Evolutionary conservation across 2,888 invertebrate species (phyloP).

Genomic region (Venustoraphidia nigricollis): DNA sequence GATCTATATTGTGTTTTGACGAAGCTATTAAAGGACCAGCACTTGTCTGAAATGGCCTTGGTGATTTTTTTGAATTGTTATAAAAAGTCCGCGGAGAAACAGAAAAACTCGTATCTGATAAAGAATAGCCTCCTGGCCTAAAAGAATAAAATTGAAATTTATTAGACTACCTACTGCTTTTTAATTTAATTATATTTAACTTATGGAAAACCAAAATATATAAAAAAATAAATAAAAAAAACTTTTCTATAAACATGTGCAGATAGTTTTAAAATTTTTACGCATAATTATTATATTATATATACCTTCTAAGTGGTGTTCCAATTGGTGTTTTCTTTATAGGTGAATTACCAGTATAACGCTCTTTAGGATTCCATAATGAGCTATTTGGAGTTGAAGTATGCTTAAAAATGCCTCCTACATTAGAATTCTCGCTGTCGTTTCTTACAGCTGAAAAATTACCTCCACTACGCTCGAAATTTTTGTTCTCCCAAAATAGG

Average conservation of each 20-base stretch:
- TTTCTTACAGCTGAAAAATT: neutral
- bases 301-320: neutral
- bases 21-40: constrained; percentile 30
- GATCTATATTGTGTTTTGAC: constrained; percentile 30
- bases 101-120: constrained; percentile 3
- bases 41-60: constrained; percentile 21
- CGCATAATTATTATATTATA: neutral
- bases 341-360: neutral
- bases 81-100: neutral
- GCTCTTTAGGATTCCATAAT: neutral
- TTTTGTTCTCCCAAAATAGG: neutral
- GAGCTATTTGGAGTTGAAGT: constrained; percentile 2
- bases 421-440: neutral
- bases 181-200: neutral
- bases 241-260: no score
- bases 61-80: constrained; percentile 6
- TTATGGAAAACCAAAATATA: no score
- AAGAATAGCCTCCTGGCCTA: constrained; percentile 2
- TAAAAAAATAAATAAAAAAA: no score
- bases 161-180: neutral
- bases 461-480: neutral
- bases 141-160: neutral
- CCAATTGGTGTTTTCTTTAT: neutral
- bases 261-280: neutral
- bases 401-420: neutral